Evolutionary conservation across 2,113 vertebrate genomes (phyloP), one percentile per base, ranked within the genome.

Genomic region (Lycocorax pyrrhopterus): DNA sequence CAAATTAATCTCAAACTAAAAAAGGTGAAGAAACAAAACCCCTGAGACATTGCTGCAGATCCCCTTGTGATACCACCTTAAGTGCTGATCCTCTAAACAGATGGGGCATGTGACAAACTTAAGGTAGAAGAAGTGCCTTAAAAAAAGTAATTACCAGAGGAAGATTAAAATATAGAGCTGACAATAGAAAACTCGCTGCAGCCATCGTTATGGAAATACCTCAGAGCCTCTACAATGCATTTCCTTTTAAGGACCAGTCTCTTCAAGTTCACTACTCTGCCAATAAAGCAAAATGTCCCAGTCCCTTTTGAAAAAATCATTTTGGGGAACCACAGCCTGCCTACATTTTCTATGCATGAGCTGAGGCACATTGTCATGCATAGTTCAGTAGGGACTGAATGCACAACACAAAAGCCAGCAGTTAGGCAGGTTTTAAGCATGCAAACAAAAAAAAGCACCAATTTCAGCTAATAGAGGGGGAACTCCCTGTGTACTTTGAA

Each of bases 191-290:
- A 80, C 69, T 79, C 43, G 62, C 82, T 77, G 68, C 76, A 84
- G 41, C 59, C 71, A 82, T 68, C 2, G 0, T 74, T 95, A 79
- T 66, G 73, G 79, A 90, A 96, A 92, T 88, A 81, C 41, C 88
- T 59, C 86, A 79, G 71, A 73, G 83, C 53, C 71, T 92, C 76
- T 44, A 84, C 68, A 76, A 51, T 14, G 37, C 9, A 7, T 75
- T 84, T 91, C 87, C 95, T 96, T 96, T 96, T 90, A 95, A 95
- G 94, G 92, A 73, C 73, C 89, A 93, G 72, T 46, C 82, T 94
- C 75, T 84, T 79, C 55, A 83, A 95, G 43, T 47, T 94, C 84
- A 62, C 74, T 82, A 30, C 44, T 69, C 88, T 90, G 88, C 84
- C 87, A 90, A 86, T 59, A 76, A 72, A 82, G 77, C 66, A 58